Conservation (phyloP, 2,888 invertebrate species). For the Blomia tropicalis region DNA sequence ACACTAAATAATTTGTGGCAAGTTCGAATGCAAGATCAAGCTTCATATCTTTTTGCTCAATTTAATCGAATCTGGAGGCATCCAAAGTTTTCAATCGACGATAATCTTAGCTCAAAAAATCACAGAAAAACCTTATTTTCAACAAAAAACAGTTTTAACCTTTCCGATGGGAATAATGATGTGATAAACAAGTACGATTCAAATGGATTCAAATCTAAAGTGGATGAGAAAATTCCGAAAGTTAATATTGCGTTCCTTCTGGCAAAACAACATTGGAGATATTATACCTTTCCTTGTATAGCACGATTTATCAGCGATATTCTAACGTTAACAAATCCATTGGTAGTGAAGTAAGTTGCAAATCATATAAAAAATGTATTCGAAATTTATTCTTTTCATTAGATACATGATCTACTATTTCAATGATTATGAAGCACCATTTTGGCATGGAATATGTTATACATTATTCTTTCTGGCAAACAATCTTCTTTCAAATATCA, state of each 20-base stretch:
- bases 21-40: constrained; percentile 28
- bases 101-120: background rate
- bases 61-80: background rate
- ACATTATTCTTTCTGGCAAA: constrained; percentile 55
- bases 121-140: too few relatives aligned
- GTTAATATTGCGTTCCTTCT: constrained; percentile 15
- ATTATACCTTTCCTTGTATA: constrained; percentile 33
- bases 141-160: too few relatives aligned
- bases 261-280: constrained; percentile 25
- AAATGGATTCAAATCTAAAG: too few relatives aligned
- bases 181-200: background rate
- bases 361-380: background rate
- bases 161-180: too few relatives aligned
- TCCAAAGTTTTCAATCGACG: background rate
- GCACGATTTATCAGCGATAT: constrained; percentile 37
- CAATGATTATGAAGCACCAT: constrained; percentile 38
- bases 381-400: background rate
- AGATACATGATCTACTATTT: constrained; percentile 40
- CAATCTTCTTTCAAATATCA: constrained; percentile 60
- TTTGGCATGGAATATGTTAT: constrained; percentile 77
- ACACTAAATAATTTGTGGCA: constrained; percentile 35
- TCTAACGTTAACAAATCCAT: constrained; percentile 37
- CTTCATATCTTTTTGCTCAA: background rate
- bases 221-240: too few relatives aligned
- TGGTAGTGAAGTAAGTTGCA: constrained; percentile 32